These are phyloP conservation scores for Meda fulgida DNA, from an alignment of 2,797 vertebrate genomes.

Conservation along the genomic window DNA sequence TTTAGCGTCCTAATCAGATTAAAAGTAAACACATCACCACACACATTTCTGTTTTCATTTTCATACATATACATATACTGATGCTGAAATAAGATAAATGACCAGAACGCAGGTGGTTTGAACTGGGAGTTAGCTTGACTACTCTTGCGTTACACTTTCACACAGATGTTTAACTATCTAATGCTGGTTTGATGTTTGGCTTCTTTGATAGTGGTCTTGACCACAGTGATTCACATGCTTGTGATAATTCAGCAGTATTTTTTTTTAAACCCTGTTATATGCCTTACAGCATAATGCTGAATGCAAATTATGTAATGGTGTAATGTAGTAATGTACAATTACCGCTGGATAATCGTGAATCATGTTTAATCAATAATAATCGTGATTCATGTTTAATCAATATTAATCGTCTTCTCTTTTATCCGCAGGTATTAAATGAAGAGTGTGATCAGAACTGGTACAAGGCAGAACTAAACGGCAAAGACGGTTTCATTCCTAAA, in stretches of 20 bases:
- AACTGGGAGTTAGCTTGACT: not conserved
- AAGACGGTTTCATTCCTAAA: constrained; percentile 99
- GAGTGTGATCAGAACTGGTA: constrained; percentile 99
- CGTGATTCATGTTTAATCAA: not conserved
- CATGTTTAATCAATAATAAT: not conserved
- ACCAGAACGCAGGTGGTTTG: not conserved
- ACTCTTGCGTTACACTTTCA: not conserved
- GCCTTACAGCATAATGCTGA: too few relatives aligned
- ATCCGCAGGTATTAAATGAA: constrained; percentile 94
- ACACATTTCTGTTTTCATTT: not conserved
- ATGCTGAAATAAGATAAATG: constrained; percentile 12
- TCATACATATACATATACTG: constrained; percentile 1
- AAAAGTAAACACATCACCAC: not conserved
- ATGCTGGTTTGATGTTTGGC: not conserved
- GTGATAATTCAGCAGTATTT: not conserved
- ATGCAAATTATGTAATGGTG: not conserved
- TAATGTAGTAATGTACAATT: not conserved
- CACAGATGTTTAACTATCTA: not conserved
- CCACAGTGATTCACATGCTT: not conserved
- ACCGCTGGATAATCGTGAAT: not conserved
- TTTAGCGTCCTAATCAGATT: not conserved
- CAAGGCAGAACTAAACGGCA: constrained; percentile 97
- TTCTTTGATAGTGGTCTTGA: not conserved
- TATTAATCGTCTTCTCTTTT: constrained; percentile 16
- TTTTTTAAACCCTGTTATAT: not conserved